Base-by-base conservation (phyloP, 64 coral and sea anemone species). In the Stichodactyla helianthus region DNA sequence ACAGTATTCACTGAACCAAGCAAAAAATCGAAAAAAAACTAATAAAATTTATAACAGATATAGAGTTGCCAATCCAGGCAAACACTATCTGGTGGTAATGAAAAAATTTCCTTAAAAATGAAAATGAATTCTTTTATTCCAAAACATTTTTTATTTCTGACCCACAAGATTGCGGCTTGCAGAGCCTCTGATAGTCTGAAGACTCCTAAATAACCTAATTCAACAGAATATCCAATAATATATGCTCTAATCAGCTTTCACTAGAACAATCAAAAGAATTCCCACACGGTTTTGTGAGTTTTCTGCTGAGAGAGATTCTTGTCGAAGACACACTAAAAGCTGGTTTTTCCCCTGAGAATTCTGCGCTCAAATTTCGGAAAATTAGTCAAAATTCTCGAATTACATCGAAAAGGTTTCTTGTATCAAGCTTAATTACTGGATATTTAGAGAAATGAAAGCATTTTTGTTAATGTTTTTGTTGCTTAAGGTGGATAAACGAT, bases 381-480 rank as follows among this genome's bases (percentile, higher is more conserved):
- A 44, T 44, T 44, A 44, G 35, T 44, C 26, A 74, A 74, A 27
- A 71, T 23, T 68, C 68, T 22, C 23, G 8, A 74, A 31, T 74
- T 26, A 74, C 25, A 4, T 20, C 10, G 62, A 23, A 9, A 6
- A 74, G 1, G 25, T 27, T 31, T 68, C 6, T 74, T 74, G 23
- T 11, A 74, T 26, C 27, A 23, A 74, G 68, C 68, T 74, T 74
- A 74, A 74, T 10, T 9, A 31, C 25, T 31, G 25, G 11, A 23
- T 74, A 13, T 74, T 74, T 74, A 74, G 25, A 26, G 8, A 74
- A 31, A 35, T 74, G 10, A 74, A 28, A 9, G 68, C 22, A 6
- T 71, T 71, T 71, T 71, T 26, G n/a, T 2, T 71, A 71, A 71
- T 71, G 68, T 74, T 74, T 27, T 74, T 31, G 23, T 74, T 74